These are phyloP conservation scores for Vidua macroura DNA, from an alignment of 2,113 vertebrate genomes.

Conservation along the genomic window DNA sequence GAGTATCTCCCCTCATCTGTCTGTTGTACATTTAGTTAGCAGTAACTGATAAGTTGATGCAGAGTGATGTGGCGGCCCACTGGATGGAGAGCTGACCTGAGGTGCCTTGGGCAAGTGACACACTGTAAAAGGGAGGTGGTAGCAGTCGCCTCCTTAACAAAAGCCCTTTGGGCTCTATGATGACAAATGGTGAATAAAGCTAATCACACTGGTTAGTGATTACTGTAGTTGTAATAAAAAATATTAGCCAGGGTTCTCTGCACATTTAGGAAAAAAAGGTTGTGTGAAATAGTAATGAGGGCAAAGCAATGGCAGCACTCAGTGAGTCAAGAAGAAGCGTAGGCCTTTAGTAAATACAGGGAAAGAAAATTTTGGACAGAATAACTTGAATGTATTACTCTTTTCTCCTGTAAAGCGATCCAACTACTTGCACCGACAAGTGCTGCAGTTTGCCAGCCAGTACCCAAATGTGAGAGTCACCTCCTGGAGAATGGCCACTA, in stretches of 20 bases:
- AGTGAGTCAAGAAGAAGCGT: not conserved
- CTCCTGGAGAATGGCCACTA: constrained; percentile 96
- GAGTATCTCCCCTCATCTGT: not conserved
- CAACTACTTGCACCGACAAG: constrained; percentile 92
- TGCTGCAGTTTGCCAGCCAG: constrained; percentile 79
- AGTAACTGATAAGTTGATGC: not conserved
- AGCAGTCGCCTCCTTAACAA: not conserved
- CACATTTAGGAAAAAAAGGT: not conserved
- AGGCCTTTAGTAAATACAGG: not conserved
- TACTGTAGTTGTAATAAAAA: not conserved
- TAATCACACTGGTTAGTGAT: not conserved
- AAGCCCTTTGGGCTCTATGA: not conserved
- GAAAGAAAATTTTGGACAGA: not conserved
- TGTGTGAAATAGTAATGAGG: not conserved
- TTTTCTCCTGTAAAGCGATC: constrained; percentile 82
- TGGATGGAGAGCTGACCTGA: not conserved
- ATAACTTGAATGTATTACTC: constrained; percentile 31
- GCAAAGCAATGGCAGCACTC: not conserved
- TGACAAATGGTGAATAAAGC: not conserved
- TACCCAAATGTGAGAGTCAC: constrained; percentile 93
- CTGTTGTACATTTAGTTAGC: not conserved
- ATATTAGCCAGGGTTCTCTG: not conserved
- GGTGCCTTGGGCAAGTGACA: not conserved
- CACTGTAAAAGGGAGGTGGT: not conserved
- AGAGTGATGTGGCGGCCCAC: not conserved